Evolutionary conservation across 2,888 invertebrate genomes (phyloP).

Genomic region (Dicranocentrus wangi): DNA sequence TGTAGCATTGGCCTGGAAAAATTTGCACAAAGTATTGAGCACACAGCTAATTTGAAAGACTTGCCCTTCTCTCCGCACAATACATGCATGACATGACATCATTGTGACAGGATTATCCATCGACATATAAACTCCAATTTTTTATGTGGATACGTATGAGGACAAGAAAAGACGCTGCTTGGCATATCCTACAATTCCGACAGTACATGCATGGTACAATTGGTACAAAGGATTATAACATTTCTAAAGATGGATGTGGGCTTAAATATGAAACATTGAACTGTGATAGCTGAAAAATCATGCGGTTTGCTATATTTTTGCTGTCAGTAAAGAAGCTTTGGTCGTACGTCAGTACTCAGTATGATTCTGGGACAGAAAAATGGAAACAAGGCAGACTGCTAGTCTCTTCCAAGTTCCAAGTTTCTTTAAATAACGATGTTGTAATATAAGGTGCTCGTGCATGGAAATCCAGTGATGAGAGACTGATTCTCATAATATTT

Average conservation of each 20-base stretch:
- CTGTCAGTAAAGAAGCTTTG: too few species aligned
- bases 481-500: constrained; percentile 6
- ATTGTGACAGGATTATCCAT: constrained; percentile 5
- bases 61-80: not conserved
- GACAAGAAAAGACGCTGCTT: not conserved
- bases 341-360: too few species aligned
- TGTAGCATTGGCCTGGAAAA: constrained; percentile 36
- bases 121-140: not conserved
- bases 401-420: not conserved
- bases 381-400: not conserved
- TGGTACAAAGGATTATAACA: too few species aligned
- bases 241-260: too few species aligned
- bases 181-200: not conserved
- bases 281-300: not conserved
- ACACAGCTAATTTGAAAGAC: not conserved
- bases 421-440: not conserved
- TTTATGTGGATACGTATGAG: not conserved
- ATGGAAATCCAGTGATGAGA: not conserved
- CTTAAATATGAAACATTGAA: not conserved
- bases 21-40: not conserved
- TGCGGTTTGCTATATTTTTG: too few species aligned
- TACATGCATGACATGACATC: not conserved
- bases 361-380: too few species aligned
- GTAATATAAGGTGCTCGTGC: too few species aligned
- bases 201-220: too few species aligned